Evolutionary conservation across 1,140 invertebrate genomes (phyloP), one percentile per base, ranked within the genome.

Genomic region (Leptinotarsa undecemlineata): DNA sequence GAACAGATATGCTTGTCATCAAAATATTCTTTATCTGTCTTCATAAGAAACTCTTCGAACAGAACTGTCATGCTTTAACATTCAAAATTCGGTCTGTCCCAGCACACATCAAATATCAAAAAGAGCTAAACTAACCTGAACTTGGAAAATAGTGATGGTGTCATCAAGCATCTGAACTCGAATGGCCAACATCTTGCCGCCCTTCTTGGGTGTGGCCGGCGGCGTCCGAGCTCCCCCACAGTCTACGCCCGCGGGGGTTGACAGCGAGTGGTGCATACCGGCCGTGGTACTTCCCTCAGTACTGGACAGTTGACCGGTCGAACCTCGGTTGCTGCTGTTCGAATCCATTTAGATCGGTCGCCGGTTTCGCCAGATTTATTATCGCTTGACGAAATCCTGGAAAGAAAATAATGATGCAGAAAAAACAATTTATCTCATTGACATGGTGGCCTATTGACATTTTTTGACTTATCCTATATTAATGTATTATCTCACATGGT

Each of bases 81-180:
- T 42, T 42, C 8, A 33, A 42, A 42, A 42, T 11, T 42, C 8
- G 8, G 8, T 42, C 33, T 42, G 33, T 42, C 33, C 33, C 8
- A 11, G 33, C 33, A 42, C 33, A 11, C 33, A 33, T 1, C 1
- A 8, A n/a, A 8, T 8, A 11, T 42, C 33, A 64, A 21, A 26
- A 64, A 64, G 11, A 64, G 20, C 8, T 0, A 42, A 42, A 80
- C 86, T 87, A 84, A 95, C 94, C 93, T 95, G 94, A 76, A 96
- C 93, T 91, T 95, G 94, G 86, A 96, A 96, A 88, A 95, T 93
- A 72, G 94, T 95, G 83, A 95, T 89, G 26, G 92, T 91, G 85
- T 95, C 94, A 81, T 96, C 94, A 73, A 96, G 87, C 94, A 95
- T 96, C 85, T 94, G 93, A 60, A 96, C 92, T 78, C 93, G 87